Conservation (phyloP, 2,113 vertebrate genomes). For the Petrocephalus zakoni region DNA sequence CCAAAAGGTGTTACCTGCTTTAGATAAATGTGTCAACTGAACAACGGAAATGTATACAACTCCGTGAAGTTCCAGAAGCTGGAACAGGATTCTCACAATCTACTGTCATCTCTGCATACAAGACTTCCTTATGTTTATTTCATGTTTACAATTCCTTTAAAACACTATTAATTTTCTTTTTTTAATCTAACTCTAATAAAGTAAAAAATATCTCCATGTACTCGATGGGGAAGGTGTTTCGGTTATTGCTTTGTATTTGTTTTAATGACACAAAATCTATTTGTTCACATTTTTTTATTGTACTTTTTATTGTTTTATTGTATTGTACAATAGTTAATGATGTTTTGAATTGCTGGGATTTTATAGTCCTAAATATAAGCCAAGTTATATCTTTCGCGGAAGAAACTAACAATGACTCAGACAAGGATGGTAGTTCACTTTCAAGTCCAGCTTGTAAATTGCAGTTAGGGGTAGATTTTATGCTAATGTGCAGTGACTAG, state of each 20-base stretch:
- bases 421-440: background rate
- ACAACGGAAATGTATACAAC: background rate
- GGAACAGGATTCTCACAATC: background rate
- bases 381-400: background rate
- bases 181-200: background rate
- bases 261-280: background rate
- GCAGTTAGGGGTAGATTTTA: background rate
- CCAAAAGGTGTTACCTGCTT: background rate
- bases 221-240: background rate
- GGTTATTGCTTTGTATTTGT: background rate
- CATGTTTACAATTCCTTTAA: background rate
- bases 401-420: background rate
- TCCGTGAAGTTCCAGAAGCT: background rate
- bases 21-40: background rate
- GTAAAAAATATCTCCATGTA: background rate
- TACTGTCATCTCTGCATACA: background rate
- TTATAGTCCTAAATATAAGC: background rate
- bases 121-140: background rate
- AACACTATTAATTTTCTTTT: background rate
- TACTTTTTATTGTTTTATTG: background rate
- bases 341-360: background rate
- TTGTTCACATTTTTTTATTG: background rate
- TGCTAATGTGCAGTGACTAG: background rate
- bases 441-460: background rate
- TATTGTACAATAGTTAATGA: background rate